phyloP scores from a whole-genome alignment of 2,797 vertebrate genomes.

The Ceyx erithaca region DNA sequence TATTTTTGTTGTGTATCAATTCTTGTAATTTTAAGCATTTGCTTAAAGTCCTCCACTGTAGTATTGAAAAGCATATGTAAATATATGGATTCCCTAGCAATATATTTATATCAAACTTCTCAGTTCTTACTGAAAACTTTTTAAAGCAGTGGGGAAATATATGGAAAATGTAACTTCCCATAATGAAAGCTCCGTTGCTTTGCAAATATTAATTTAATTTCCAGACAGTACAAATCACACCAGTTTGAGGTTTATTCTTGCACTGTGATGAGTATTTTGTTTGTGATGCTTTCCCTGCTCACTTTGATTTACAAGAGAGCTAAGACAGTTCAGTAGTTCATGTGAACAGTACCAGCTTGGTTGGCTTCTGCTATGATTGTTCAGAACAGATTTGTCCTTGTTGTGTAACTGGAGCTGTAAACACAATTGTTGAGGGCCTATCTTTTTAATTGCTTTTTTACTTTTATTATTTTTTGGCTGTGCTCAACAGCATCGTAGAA shows the following conservation, averaged over 20 bases:
- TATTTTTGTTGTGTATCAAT: background rate
- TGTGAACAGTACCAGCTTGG: background rate
- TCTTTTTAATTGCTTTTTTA: background rate
- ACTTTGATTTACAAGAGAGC: background rate
- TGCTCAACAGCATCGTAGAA: background rate
- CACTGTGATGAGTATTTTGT: background rate
- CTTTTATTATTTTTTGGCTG: background rate
- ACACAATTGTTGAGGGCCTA: background rate
- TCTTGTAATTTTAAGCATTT: constrained; percentile 17
- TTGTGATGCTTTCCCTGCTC: background rate
- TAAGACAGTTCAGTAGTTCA: background rate
- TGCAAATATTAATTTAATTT: background rate
- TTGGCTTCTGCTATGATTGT: background rate
- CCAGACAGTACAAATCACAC: background rate
- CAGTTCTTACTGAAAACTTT: background rate
- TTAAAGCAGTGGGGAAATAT: background rate
- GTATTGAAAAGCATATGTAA: background rate
- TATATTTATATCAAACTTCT: background rate
- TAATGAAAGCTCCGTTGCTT: background rate
- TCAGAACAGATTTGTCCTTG: background rate
- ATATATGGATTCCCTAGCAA: background rate
- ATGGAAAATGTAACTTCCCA: background rate
- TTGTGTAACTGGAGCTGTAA: background rate
- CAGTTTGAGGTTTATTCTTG: background rate
- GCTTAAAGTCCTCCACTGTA: background rate